Conservation (phyloP, 2,888 invertebrate genomes). For the Cryptophagus acutangulus region DNA sequence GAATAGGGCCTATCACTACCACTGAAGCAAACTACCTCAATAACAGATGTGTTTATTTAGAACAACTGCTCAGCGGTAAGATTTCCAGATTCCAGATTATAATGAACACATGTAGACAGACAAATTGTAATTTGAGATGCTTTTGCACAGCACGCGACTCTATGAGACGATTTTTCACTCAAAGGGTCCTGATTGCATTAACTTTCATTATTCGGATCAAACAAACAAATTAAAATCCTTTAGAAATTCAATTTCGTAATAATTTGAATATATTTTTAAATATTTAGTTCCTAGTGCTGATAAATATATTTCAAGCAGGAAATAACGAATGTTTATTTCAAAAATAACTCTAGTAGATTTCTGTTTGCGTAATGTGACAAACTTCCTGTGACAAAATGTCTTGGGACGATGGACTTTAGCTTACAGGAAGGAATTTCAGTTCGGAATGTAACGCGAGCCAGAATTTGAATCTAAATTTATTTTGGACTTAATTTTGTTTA, state of each 20-base stretch:
- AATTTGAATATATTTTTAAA: too few relatives aligned
- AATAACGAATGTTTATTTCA: conserved; percentile 22
- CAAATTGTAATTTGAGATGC: conserved; percentile 9
- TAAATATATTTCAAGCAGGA: conserved; percentile 7
- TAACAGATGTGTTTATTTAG: conserved; percentile 54
- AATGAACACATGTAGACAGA: conserved; percentile 4
- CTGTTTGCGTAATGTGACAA: conserved; percentile 22
- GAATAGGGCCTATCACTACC: conserved; percentile 43
- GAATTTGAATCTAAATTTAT: conserved; percentile 7
- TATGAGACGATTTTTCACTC: too few relatives aligned
- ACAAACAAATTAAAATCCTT: too few relatives aligned
- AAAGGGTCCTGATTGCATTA: too few relatives aligned
- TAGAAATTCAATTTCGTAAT: too few relatives aligned
- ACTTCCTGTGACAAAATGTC: conserved; percentile 23
- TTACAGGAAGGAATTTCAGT: conserved; percentile 9
- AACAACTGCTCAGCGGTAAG: conserved; percentile 53
- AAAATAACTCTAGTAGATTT: conserved; percentile 19
- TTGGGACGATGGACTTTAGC: conserved; percentile 5
- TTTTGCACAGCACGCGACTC: conserved; percentile 12
- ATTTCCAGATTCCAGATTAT: conserved; percentile 7
- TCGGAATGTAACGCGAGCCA: conserved; percentile 1
- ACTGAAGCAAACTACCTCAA: conserved; percentile 51
- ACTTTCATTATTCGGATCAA: too few relatives aligned
- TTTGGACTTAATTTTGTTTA: conserved; percentile 11
- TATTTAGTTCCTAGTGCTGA: too few relatives aligned